A percentile compares a stretch with the other conserved stretches of the same genome.
Evolutionary conservation across 2,888 invertebrate species (phyloP).

Genomic region (Cyclophora punctaria): DNA sequence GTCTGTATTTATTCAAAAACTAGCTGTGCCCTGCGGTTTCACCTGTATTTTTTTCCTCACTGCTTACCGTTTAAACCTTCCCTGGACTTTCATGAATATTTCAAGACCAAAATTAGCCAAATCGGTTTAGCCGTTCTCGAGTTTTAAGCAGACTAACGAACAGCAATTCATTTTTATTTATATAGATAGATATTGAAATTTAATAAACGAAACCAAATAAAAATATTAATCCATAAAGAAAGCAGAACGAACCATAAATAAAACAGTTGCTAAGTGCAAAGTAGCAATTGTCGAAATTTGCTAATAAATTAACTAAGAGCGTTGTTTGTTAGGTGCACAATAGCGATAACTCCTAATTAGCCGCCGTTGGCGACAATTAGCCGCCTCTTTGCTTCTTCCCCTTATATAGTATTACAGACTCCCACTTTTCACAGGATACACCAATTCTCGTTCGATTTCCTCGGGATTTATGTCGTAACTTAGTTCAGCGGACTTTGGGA

Average conservation of each 20-base stretch:
- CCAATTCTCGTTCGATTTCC: constrained; percentile 20
- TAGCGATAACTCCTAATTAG: constrained; percentile 54
- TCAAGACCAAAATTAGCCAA: no score
- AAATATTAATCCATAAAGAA: background rate
- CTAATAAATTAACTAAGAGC: constrained; percentile 48
- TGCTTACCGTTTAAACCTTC: no score
- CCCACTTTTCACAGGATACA: constrained; percentile 24
- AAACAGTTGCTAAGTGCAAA: constrained; percentile 24
- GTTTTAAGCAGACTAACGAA: no score
- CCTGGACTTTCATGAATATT: no score
- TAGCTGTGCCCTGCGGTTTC: no score
- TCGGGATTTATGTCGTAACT: constrained; percentile 27
- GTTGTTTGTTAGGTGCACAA: constrained; percentile 45
- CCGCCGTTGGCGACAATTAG: constrained; percentile 41
- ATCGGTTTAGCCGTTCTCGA: no score
- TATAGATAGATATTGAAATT: no score
- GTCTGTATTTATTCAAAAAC: no score
- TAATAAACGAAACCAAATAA: no score
- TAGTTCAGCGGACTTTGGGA: constrained; percentile 11
- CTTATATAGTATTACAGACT: constrained; percentile 19
- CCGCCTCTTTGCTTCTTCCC: constrained; percentile 29
- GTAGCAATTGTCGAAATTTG: constrained; percentile 43
- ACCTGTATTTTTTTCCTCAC: no score
- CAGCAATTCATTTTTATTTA: no score
- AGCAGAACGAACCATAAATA: constrained; percentile 12